Conservation (phyloP, 2,797 vertebrate species). For the Apogon hyalosoma region DNA sequence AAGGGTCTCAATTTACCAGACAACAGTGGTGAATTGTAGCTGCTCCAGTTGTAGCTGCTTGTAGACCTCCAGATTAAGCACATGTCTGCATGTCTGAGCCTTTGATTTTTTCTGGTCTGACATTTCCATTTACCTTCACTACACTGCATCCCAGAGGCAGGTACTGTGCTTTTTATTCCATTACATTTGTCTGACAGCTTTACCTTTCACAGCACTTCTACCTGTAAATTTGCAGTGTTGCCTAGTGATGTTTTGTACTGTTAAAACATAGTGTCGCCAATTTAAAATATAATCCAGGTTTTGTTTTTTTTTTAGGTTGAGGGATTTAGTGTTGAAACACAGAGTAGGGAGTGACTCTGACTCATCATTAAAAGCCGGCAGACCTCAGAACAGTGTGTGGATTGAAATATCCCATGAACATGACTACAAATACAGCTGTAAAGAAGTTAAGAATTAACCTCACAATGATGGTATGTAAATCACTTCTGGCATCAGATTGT, state of each 20-base stretch:
- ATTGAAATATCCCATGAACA: slow-evolving; percentile 24
- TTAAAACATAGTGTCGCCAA: slow-evolving; percentile 26
- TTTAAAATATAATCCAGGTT: slow-evolving; percentile 21
- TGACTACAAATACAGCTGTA: background rate
- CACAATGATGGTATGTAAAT: background rate
- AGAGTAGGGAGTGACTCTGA: slow-evolving; percentile 21
- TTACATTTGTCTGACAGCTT: no score
- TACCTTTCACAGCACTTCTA: no score
- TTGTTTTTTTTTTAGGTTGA: slow-evolving; percentile 11
- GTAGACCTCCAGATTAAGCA: no score
- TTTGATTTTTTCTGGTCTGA: no score
- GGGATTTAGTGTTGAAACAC: slow-evolving; percentile 24
- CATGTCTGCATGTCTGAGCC: no score
- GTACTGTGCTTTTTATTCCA: no score
- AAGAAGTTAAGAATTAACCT: background rate
- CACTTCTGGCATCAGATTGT: no score
- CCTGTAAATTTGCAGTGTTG: slow-evolving; percentile 2
- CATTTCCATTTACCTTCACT: no score
- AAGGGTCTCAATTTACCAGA: slow-evolving; percentile 15
- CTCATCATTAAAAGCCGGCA: slow-evolving; percentile 22
- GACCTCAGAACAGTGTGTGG: background rate
- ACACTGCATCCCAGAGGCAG: no score
- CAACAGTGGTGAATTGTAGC: slow-evolving; percentile 10
- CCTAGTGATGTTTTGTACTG: slow-evolving; percentile 32
- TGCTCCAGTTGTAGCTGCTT: no score